Conservation (phyloP, 1,140 invertebrate genomes). For the Drosophila virilis region DNA sequence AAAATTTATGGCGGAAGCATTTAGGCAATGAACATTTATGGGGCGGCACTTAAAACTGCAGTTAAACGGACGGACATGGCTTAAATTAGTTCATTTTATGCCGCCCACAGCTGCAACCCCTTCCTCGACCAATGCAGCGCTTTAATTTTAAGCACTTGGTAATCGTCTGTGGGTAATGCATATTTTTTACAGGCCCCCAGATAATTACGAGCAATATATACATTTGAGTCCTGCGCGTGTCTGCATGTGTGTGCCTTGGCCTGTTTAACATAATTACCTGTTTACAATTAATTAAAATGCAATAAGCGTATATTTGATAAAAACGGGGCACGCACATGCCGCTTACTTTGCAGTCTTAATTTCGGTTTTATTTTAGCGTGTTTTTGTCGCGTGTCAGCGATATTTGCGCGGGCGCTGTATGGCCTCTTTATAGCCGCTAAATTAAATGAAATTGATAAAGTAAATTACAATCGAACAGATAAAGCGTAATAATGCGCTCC, state of each 20-base stretch:
- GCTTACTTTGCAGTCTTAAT: conserved; percentile 55
- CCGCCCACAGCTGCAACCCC: neutral
- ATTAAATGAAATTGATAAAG: conserved; percentile 75
- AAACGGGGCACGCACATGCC: conserved; percentile 66
- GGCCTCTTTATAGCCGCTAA: conserved; percentile 24
- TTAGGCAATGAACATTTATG: conserved; percentile 57
- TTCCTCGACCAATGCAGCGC: too few relatives aligned
- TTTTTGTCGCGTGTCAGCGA: conserved; percentile 38
- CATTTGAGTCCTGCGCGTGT: conserved; percentile 26
- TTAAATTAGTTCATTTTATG: conserved; percentile 64
- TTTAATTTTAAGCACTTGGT: conserved; percentile 21
- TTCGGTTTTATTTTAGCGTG: neutral
- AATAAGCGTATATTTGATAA: conserved; percentile 83
- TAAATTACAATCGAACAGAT: conserved; percentile 74
- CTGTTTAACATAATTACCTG: conserved; percentile 82
- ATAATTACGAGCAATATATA: conserved; percentile 29
- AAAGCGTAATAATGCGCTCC: conserved; percentile 57
- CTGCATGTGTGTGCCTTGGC: conserved; percentile 35
- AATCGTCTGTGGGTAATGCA: conserved; percentile 4
- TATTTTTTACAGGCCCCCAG: conserved; percentile 3
- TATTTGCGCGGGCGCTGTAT: conserved; percentile 32
- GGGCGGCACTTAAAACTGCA: conserved; percentile 56
- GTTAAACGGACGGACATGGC: conserved; percentile 32
- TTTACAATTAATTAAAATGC: conserved; percentile 84
- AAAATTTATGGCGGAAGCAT: conserved; percentile 59